A percentile compares a stretch with the other conserved stretches of the same genome.
These are phyloP conservation scores for Champsocephalus gunnari DNA, from an alignment of 2,797 vertebrate genomes.

Conservation along the genomic window DNA sequence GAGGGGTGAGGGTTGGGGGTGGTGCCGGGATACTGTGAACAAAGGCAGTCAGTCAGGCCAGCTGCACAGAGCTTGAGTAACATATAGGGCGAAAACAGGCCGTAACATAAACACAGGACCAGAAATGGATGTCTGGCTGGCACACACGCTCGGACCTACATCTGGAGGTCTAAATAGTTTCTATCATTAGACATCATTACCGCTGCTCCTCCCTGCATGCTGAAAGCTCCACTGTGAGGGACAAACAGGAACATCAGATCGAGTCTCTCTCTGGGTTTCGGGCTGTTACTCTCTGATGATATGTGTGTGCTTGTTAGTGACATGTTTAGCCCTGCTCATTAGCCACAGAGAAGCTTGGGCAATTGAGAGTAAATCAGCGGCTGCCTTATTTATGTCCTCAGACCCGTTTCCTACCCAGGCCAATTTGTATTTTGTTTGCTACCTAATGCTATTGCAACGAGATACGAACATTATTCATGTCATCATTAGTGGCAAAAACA, in stretches of 20 bases:
- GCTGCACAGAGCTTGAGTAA: slow-evolving; percentile 54
- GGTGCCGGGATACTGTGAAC: slow-evolving; percentile 52
- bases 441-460: not conserved
- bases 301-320: slow-evolving; percentile 39
- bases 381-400: not conserved
- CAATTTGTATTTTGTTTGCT: slow-evolving; percentile 32
- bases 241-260: slow-evolving; percentile 32
- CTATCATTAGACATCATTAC: slow-evolving; percentile 62
- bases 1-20: slow-evolving; percentile 2
- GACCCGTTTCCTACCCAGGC: slow-evolving; percentile 8
- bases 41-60: slow-evolving; percentile 65
- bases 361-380: slow-evolving; percentile 18
- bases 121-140: slow-evolving; percentile 48
- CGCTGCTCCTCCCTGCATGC: slow-evolving; percentile 20
- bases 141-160: slow-evolving; percentile 51
- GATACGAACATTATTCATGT: slow-evolving; percentile 6
- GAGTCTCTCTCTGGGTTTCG: slow-evolving; percentile 21
- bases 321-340: slow-evolving; percentile 40
- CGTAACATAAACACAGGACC: slow-evolving; percentile 62
- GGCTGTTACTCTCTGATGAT: slow-evolving; percentile 18
- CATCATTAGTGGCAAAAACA: slow-evolving; percentile 9
- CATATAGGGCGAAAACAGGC: slow-evolving; percentile 40
- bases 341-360: slow-evolving; percentile 12
- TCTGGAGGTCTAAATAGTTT: slow-evolving; percentile 54
- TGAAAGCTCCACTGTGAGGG: slow-evolving; percentile 23